These are phyloP conservation scores for Epinephelus coioides DNA, from an alignment of 2,797 vertebrate species.

Conservation along the genomic window DNA sequence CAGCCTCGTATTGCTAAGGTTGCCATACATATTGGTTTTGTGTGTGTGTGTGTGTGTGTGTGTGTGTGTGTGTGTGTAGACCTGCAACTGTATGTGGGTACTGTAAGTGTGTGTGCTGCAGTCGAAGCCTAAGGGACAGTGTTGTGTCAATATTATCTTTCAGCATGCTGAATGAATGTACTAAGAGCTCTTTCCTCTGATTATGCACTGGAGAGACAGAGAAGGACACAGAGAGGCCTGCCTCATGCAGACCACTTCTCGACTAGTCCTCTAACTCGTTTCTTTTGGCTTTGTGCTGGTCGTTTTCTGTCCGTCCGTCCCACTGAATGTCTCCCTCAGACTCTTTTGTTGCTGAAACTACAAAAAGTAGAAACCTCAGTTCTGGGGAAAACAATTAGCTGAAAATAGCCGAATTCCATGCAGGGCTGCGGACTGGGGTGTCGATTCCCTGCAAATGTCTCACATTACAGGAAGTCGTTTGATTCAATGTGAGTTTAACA, in stretches of 20 bases:
- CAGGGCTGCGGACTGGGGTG: constrained; percentile 47
- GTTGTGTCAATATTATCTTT: constrained; percentile 76
- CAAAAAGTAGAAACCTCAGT: constrained; percentile 44
- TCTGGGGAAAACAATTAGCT: constrained; percentile 57
- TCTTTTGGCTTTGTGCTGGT: constrained; percentile 8
- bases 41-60: constrained; percentile 6
- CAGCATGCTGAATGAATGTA: constrained; percentile 59
- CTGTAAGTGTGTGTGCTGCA: constrained; percentile 39
- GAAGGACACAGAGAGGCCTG: constrained; percentile 19
- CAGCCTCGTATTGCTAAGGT: constrained; percentile 31
- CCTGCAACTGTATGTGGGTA: background rate
- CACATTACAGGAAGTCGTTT: constrained; percentile 44
- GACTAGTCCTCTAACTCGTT: background rate
- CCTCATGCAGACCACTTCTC: constrained; percentile 29
- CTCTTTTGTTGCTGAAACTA: constrained; percentile 50
- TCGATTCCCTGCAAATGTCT: constrained; percentile 47
- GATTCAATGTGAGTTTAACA: constrained; percentile 18
- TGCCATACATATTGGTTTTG: constrained; percentile 31
- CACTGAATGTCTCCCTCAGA: background rate
- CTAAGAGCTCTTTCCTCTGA: constrained; percentile 58
- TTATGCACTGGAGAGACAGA: constrained; percentile 50
- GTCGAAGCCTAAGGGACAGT: constrained; percentile 61
- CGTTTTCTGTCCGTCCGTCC: constrained; percentile 18
- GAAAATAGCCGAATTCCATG: constrained; percentile 57
- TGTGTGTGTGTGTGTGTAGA: background rate